A percentile compares a stretch with the other conserved stretches of the same genome.
phyloP scores from a whole-genome alignment of 2,888 invertebrate species.

The Nomada ruficornis region DNA sequence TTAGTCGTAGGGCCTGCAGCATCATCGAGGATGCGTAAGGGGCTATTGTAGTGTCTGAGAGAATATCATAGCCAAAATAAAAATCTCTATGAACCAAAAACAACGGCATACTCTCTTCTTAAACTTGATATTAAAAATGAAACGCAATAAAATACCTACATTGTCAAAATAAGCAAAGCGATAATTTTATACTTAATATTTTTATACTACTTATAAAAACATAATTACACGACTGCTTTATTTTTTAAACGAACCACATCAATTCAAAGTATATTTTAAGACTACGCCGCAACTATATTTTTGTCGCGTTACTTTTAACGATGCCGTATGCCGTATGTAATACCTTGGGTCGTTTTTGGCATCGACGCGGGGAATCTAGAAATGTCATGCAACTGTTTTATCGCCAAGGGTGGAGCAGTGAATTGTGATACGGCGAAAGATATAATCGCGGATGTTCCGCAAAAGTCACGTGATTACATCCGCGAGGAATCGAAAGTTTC shows the following conservation, averaged over 20 bases:
- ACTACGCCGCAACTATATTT: neutral
- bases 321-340: neutral
- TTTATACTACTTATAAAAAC: too few species aligned
- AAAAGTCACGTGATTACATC: slow-evolving; percentile 36
- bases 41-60: neutral
- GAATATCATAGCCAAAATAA: slow-evolving; percentile 15
- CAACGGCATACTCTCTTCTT: neutral
- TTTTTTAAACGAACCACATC: too few species aligned
- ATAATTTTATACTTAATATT: too few species aligned
- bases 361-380: neutral
- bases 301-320: neutral
- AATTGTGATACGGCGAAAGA: slow-evolving; percentile 21
- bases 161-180: too few species aligned
- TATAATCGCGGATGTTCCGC: slow-evolving; percentile 26
- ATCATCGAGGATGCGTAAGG: slow-evolving; percentile 26
- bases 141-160: too few species aligned
- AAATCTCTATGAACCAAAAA: neutral
- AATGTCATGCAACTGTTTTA: slow-evolving; percentile 1
- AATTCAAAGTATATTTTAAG: too few species aligned
- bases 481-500: slow-evolving; percentile 38
- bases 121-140: neutral
- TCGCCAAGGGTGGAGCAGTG: neutral
- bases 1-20: slow-evolving; percentile 33
- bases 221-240: too few species aligned
- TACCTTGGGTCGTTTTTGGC: slow-evolving; percentile 10